These are phyloP conservation scores for Oreocharis arfaki DNA, from an alignment of 2,113 vertebrate species.

Conservation along the genomic window DNA sequence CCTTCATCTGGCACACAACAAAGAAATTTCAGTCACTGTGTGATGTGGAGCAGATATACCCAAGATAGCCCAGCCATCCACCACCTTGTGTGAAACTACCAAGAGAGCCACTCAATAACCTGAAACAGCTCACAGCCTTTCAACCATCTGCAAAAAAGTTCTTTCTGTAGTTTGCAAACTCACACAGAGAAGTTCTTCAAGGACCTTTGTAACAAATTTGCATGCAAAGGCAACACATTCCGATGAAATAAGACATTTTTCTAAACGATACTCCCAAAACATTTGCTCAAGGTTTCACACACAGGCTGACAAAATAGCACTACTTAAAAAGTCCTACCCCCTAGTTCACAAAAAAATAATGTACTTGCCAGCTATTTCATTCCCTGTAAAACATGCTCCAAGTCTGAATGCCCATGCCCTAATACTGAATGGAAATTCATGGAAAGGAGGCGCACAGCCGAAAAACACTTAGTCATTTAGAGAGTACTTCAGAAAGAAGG, in stretches of 20 bases:
- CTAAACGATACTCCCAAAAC: not conserved
- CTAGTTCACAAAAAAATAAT: not conserved
- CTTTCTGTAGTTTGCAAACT: not conserved
- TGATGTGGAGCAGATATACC: not conserved
- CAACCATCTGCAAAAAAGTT: not conserved
- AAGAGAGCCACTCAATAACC: not conserved
- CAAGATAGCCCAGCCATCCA: not conserved
- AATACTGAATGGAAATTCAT: not conserved
- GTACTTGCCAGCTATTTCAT: not conserved
- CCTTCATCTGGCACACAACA: not conserved
- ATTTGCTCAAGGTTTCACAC: not conserved
- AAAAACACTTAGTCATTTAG: conserved; percentile 37
- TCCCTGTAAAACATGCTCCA: not conserved
- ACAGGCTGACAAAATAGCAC: not conserved
- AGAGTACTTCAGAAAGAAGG: conserved; percentile 10
- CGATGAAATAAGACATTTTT: not conserved
- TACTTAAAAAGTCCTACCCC: not conserved
- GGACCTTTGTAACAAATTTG: not conserved
- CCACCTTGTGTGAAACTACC: not conserved
- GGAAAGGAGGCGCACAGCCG: not conserved
- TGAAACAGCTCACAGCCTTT: not conserved
- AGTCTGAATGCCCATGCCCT: not conserved
- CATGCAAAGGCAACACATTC: not conserved
- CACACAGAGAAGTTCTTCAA: not conserved
- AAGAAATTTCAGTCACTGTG: not conserved